phyloP scores from a whole-genome alignment of 1,140 invertebrate genomes.

The Campoletis sonorensis region DNA sequence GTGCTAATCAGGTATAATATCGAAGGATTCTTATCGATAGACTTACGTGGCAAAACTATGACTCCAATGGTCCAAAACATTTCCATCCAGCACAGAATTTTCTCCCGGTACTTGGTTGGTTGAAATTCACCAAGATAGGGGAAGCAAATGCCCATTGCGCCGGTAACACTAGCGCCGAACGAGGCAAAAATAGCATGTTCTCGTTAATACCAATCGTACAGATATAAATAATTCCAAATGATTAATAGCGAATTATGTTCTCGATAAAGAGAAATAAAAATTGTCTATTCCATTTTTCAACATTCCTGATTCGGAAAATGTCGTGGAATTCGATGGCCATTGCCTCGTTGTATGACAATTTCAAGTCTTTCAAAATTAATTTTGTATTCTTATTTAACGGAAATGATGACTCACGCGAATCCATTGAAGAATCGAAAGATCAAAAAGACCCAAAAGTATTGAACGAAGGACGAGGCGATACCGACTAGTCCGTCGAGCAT shows the following conservation, averaged over 20 bases:
- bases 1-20: neutral
- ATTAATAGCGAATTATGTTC: neutral
- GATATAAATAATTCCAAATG: neutral
- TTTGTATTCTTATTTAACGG: neutral
- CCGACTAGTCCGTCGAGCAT: slow-evolving; percentile 87
- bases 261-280: neutral
- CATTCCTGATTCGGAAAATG: too few relatives aligned
- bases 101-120: slow-evolving; percentile 84
- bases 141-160: slow-evolving; percentile 87
- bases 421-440: slow-evolving; percentile 88
- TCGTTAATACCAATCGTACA: slow-evolving; percentile 20
- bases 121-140: slow-evolving; percentile 88
- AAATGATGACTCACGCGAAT: slow-evolving; percentile 84
- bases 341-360: neutral
- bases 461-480: slow-evolving; percentile 85
- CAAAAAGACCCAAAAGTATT: slow-evolving; percentile 86
- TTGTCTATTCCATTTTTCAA: neutral
- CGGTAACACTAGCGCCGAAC: slow-evolving; percentile 79
- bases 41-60: slow-evolving; percentile 82
- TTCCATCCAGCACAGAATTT: slow-evolving; percentile 88
- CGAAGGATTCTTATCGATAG: neutral
- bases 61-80: slow-evolving; percentile 87
- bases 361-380: slow-evolving; percentile 4
- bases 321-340: too few relatives aligned
- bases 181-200: slow-evolving; percentile 42